These are phyloP conservation scores for Guaruba guarouba DNA, from an alignment of 2,113 vertebrate genomes.

Conservation along the genomic window DNA sequence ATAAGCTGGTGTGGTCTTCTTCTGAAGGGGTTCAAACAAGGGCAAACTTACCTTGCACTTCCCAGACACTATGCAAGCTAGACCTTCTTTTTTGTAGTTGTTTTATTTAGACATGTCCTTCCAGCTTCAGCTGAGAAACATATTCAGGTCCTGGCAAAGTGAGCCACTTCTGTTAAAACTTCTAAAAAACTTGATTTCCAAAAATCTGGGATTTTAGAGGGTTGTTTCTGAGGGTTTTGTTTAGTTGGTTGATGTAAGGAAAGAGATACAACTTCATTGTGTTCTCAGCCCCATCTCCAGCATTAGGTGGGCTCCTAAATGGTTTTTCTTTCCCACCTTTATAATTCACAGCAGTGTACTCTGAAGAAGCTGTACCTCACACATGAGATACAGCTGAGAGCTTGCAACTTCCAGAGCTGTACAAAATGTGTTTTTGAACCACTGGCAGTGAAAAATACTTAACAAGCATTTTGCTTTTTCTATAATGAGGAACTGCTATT, in stretches of 20 bases:
- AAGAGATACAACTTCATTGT: background rate
- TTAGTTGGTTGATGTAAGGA: background rate
- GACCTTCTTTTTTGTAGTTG: background rate
- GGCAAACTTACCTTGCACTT: background rate
- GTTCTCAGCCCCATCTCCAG: background rate
- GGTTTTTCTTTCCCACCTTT: background rate
- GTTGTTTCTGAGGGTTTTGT: background rate
- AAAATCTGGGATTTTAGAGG: background rate
- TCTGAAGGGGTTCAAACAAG: background rate
- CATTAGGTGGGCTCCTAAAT: background rate
- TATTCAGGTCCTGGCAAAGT: background rate
- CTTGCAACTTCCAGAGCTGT: background rate
- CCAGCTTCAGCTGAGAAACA: background rate
- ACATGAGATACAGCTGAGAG: background rate
- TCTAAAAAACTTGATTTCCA: background rate
- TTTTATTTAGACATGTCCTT: background rate
- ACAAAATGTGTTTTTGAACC: background rate
- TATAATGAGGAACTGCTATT: background rate
- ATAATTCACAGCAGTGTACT: fast-evolving
- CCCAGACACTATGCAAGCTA: background rate
- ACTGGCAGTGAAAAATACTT: background rate
- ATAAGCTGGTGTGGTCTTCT: background rate
- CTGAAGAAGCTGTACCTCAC: background rate
- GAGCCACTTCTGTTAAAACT: background rate
- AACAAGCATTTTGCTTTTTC: background rate